phyloP scores from a whole-genome alignment of 2,888 invertebrate species.

The Cerastis leucographa region DNA sequence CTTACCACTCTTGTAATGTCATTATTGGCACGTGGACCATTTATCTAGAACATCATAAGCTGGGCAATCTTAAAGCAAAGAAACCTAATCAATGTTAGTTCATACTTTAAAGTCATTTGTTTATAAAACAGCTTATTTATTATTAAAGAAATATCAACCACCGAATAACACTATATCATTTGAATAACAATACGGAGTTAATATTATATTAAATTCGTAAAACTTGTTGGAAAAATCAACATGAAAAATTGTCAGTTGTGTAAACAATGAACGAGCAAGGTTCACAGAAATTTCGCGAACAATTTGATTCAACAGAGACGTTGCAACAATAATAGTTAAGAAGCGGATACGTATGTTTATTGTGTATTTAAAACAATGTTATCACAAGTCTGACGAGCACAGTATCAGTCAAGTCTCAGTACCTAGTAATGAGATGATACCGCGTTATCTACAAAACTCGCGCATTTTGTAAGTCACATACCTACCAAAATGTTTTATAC shows the following conservation, averaged over 20 bases:
- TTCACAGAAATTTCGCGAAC: constrained; percentile 28
- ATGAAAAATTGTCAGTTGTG: constrained; percentile 34
- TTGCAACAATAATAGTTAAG: constrained; percentile 10
- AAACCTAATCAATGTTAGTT: constrained; percentile 43
- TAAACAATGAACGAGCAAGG: constrained; percentile 17
- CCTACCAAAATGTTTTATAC: constrained; percentile 10
- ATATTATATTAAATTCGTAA: constrained; percentile 9
- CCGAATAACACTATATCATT: constrained; percentile 6
- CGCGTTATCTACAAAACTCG: constrained; percentile 56
- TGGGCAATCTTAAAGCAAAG: constrained; percentile 14
- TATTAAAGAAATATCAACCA: background rate
- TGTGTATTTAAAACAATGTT: constrained; percentile 51
- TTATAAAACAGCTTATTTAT: constrained; percentile 24
- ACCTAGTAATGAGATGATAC: constrained; percentile 62
- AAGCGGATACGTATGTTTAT: constrained; percentile 30
- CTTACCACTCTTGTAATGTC: background rate
- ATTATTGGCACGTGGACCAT: background rate
- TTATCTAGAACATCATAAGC: background rate
- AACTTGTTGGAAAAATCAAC: constrained; percentile 17
- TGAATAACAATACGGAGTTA: constrained; percentile 17
- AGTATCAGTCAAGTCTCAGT: constrained; percentile 64
- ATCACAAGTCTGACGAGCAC: constrained; percentile 56
- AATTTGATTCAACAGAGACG: constrained; percentile 18
- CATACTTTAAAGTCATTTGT: constrained; percentile 28
- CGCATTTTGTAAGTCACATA: constrained; percentile 47